Evolutionary conservation across 2,113 vertebrate genomes (phyloP), one percentile per base, ranked within the genome.

Genomic region (Orcinus orca): DNA sequence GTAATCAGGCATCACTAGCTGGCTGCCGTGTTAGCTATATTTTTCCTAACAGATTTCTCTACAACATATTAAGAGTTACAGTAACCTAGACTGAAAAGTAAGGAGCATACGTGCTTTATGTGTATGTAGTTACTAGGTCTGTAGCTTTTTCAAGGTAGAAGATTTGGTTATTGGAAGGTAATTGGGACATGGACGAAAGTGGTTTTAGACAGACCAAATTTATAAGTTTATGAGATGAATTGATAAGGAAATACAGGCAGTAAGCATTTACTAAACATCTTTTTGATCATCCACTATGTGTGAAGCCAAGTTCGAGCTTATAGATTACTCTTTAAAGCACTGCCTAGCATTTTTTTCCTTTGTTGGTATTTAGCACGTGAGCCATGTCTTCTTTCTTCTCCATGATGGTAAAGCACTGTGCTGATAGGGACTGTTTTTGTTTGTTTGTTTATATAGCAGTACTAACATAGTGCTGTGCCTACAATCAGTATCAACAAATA

Each of bases 1-100:
- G 3, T 84, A 65, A 70, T 95, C 70, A 47, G 44, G 1, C 8
- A n/a, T 95, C 25, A 58, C n/a, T 83, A 70, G 41, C 23, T 77
- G 53, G 18, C 68, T 70, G 31, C 76, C 29, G 36, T 83, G 71
- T 83, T 36, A 92, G 50, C n/a, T 92, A 3, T 71, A 47, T 88
- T 81, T 95, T 83, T 92, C 76, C 36, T 79, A 71, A 71, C 38
- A 91, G 63, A 74, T 94, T 91, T 91, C 44, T 82, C 25, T 74
- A 9, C 11, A 88, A 0, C 9, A 53, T 20, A 3, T 25, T 82
- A 60, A 50, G 50, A 77, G 44, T 67, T 41, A 65, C 8, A 68
- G 33, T 94, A 76, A 41, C 18, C 33, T 53, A 68, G 26, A 86
- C 41, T 62, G 41, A 88, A 91, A 91, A 87, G 33, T 85, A 80